Evolutionary conservation across 2,888 invertebrate genomes (phyloP).

Genomic region (Trachelus iudaicus): DNA sequence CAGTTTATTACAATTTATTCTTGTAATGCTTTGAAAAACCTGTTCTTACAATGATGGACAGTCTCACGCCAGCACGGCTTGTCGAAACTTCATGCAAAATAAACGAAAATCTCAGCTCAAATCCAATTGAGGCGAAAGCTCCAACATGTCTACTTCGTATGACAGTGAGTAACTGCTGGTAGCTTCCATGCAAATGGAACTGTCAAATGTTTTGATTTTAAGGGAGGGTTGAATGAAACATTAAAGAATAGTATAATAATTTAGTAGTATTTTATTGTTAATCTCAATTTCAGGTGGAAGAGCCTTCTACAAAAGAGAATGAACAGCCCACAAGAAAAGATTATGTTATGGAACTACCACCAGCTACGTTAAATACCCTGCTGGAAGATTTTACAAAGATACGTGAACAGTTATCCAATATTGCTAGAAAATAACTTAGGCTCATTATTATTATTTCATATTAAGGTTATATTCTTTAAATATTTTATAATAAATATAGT

Average conservation of each 20-base stretch:
- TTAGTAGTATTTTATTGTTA: not conserved
- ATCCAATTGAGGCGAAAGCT: constrained; percentile 27
- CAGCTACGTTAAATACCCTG: constrained; percentile 35
- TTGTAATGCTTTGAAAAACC: constrained; percentile 42
- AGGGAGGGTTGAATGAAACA: not conserved
- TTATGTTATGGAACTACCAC: constrained; percentile 33
- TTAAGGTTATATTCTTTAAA: not conserved
- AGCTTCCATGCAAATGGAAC: not conserved
- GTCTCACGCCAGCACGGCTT: constrained; percentile 28
- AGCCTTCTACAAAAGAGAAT: constrained; percentile 25
- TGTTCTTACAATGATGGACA: constrained; percentile 54
- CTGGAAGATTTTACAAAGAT: constrained; percentile 35
- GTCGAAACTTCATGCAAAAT: constrained; percentile 34
- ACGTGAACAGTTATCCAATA: constrained; percentile 36
- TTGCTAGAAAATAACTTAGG: constrained; percentile 27
- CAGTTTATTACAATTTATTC: not conserved
- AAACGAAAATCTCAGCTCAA: constrained; percentile 34
- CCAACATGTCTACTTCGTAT: constrained; percentile 33
- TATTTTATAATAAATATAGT: not conserved
- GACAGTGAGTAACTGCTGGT: constrained; percentile 28
- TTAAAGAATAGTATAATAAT: not conserved
- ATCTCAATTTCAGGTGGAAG: constrained; percentile 32
- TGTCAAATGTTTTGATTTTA: not conserved
- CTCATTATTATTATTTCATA: not conserved
- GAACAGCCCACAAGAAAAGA: constrained; percentile 23